Percentiles rank a stretch among this genome's conserved stretches.
Evolutionary conservation across 2,113 vertebrate genomes (phyloP).

Genomic region (Sander vitreus): DNA sequence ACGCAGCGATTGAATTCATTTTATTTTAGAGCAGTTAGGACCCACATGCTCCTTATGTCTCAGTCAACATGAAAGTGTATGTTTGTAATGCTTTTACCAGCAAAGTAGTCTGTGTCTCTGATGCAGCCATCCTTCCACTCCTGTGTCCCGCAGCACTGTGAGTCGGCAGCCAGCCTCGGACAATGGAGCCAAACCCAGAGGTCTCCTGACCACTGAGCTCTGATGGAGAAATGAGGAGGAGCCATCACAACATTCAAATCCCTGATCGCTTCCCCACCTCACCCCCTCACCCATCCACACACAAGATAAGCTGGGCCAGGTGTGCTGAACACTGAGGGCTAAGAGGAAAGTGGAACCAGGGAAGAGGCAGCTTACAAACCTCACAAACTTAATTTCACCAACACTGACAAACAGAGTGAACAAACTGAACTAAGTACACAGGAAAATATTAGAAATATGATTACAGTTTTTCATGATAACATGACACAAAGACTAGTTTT

Average conservation of each 20-base stretch:
- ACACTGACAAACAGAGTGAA: background rate
- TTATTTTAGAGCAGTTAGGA: background rate
- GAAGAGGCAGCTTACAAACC: constrained; percentile 46
- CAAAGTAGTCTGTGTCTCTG: background rate
- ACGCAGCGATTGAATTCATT: background rate
- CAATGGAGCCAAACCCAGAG: constrained; percentile 84
- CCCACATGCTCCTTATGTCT: background rate
- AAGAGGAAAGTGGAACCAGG: background rate
- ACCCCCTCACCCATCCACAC: background rate
- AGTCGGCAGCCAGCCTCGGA: constrained; percentile 67
- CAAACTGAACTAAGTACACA: background rate
- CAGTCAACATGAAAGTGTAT: background rate
- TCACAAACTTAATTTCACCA: background rate
- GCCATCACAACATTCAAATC: background rate
- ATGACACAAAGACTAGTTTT: constrained; percentile 12
- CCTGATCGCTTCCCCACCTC: background rate
- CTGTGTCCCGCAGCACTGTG: constrained; percentile 64
- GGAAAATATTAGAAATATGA: background rate
- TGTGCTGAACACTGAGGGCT: constrained; percentile 9
- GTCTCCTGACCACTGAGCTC: constrained; percentile 96
- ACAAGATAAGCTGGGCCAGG: background rate
- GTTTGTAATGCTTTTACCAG: background rate
- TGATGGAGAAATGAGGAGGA: constrained; percentile 72
- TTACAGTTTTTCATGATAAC: background rate
- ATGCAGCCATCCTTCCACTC: background rate